These are phyloP conservation scores for Platyura marginata DNA, from an alignment of 1,140 invertebrate genomes.

Conservation along the genomic window DNA sequence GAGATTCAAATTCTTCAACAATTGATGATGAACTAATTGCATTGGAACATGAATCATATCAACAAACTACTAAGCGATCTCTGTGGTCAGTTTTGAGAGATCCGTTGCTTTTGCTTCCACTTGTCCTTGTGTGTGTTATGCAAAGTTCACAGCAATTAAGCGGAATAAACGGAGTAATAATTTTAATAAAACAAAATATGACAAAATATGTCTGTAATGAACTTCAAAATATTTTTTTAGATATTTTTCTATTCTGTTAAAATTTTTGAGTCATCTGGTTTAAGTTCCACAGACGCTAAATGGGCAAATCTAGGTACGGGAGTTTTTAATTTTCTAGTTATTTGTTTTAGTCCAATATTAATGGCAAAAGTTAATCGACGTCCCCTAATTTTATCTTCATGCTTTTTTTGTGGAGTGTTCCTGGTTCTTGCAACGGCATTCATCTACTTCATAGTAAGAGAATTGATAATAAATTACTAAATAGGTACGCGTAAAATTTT, in stretches of 20 bases:
- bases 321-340: slow-evolving; percentile 40
- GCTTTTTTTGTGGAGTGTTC: slow-evolving; percentile 23
- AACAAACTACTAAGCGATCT: slow-evolving; percentile 26
- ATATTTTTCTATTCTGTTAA: slow-evolving; percentile 48
- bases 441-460: too few species aligned
- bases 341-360: slow-evolving; percentile 31
- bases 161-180: slow-evolving; percentile 79
- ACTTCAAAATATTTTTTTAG: too few species aligned
- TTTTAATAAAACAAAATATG: too few species aligned
- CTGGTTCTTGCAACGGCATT: slow-evolving; percentile 29
- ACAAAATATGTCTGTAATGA: too few species aligned
- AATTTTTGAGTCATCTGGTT: slow-evolving; percentile 38
- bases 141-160: slow-evolving; percentile 70
- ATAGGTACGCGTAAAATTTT: slow-evolving; percentile 6
- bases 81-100: slow-evolving; percentile 34
- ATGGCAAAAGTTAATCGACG: slow-evolving; percentile 32
- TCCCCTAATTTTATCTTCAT: slow-evolving; percentile 30
- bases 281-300: slow-evolving; percentile 28
- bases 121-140: slow-evolving; percentile 50
- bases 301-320: slow-evolving; percentile 45
- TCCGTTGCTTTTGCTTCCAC: slow-evolving; percentile 35
- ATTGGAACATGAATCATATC: slow-evolving; percentile 17
- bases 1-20: slow-evolving; percentile 17
- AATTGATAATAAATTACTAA: slow-evolving; percentile 32
- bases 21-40: slow-evolving; percentile 27